A percentile compares a stretch with the other conserved stretches of the same genome.
Evolutionary conservation across 2,888 invertebrate genomes (phyloP).

Genomic region (Apotomis capreana): DNA sequence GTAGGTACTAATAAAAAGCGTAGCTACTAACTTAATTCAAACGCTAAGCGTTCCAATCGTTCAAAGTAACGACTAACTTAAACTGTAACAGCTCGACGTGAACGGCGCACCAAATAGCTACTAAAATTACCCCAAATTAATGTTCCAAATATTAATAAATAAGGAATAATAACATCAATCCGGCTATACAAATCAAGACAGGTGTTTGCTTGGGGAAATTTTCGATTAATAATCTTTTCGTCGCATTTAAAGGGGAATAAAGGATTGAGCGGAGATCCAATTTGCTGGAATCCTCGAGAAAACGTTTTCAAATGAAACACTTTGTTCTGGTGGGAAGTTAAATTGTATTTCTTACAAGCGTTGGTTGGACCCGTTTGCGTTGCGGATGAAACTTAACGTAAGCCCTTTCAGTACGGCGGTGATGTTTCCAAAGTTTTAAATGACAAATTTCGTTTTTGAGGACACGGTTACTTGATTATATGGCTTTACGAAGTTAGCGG

Average conservation of each 20-base stretch:
- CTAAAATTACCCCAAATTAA: conserved; percentile 36
- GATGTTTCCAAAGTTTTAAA: conserved; percentile 54
- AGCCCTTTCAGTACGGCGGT: conserved; percentile 60
- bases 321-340: conserved; percentile 70
- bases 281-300: conserved; percentile 77
- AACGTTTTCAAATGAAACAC: conserved; percentile 76
- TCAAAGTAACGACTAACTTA: conserved; percentile 29
- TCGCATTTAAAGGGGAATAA: conserved; percentile 74
- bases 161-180: conserved; percentile 39
- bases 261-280: conserved; percentile 79
- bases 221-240: conserved; percentile 77
- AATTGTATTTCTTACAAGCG: conserved; percentile 75
- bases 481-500: too few relatives aligned
- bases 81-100: conserved; percentile 30
- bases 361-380: conserved; percentile 64
- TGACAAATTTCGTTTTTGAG: background rate
- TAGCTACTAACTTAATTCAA: background rate
- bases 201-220: conserved; percentile 64
- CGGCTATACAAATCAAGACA: conserved; percentile 62
- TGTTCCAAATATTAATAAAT: conserved; percentile 38
- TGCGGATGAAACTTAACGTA: conserved; percentile 59
- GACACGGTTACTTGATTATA: too few relatives aligned
- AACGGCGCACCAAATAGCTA: conserved; percentile 14
- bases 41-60: conserved; percentile 19
- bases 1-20: conserved; percentile 6